Evolutionary conservation across 2,113 vertebrate genomes (phyloP).

Genomic region (Acrocephalus kingi): DNA sequence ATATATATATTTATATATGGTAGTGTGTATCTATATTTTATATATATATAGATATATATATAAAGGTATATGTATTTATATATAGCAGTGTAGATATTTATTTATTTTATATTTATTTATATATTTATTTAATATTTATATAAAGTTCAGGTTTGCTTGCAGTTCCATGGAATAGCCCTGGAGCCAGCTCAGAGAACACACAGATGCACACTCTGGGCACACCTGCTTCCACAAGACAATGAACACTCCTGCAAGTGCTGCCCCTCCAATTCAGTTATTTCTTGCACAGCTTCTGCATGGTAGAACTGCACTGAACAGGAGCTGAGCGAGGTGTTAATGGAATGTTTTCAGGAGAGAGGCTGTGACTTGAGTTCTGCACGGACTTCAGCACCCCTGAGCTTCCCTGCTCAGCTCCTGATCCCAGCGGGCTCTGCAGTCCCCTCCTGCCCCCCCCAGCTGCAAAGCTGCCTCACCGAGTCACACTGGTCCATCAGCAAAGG

Average conservation of each 20-base stretch:
- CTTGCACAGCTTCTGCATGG: neutral
- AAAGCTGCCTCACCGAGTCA: neutral
- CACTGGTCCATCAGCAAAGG: neutral
- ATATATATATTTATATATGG: neutral
- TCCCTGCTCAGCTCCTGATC: neutral
- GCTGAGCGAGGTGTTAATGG: too few species aligned
- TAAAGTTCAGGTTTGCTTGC: neutral
- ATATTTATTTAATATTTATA: too few species aligned
- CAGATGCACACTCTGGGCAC: neutral
- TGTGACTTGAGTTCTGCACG: accelerated
- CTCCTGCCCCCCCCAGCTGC: neutral
- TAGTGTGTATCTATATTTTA: too few species aligned
- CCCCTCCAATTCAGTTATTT: accelerated
- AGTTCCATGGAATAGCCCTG: accelerated
- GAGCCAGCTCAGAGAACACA: neutral
- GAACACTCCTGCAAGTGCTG: neutral
- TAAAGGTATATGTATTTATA: too few species aligned
- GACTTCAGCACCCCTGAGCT: neutral
- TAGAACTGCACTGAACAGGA: neutral
- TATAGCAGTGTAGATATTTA: too few species aligned
- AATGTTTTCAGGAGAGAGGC: neutral
- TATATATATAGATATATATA: too few species aligned
- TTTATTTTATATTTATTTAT: too few species aligned
- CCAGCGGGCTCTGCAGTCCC: accelerated
- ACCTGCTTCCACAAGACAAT: accelerated